Evolutionary conservation across 2,797 vertebrate species (phyloP), one percentile per base, ranked within the genome.

Genomic region (Eutrigla gurnardus): DNA sequence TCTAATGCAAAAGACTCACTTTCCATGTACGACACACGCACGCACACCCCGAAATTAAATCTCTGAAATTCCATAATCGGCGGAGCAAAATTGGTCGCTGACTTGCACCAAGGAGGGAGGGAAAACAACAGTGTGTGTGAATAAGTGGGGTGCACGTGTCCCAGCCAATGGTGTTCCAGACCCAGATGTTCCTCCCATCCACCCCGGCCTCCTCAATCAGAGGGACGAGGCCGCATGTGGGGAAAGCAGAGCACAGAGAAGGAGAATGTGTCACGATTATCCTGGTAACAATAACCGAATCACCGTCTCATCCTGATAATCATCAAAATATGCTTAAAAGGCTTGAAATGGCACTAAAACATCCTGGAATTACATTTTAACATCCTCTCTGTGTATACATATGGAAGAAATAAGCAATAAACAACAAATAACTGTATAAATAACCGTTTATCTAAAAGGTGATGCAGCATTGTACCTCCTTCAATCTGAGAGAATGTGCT

Each of bases 171-270:
- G 81, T n/a, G 52, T 11, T 40, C 32, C 14, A 61, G 64, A 18
- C 72, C 68, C 81, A 86, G 80, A 87, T 86, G 84, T 80, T 86
- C 66, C 64, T 75, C 47, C 61, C 47, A 47, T 63, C 74, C 64
- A 65, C 12, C 52, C 66, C 66, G 63, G 49, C 67, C 61, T 32
- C 70, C 74, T 73, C 62, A 37, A 83, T 84, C 75, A 64, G 64
- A 60, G 57, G 7, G 60, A 55, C 13, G 25, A 71, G 60, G 9
- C 49, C 17, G 66, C 17, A 42, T 68, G 70, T 8, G 47, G 72
- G 60, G 25, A 67, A n/a, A 18, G 15, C 13, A 43, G 52, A 63
- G 35, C 25, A 42, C 33, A 53, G 8, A 59, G n/a, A 36, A 25
- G 2, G 39, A 50, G 65, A 57, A 52, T 47, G 40, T 43, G 32